Evolutionary conservation across 1,140 invertebrate genomes (phyloP).

Genomic region (Drosophila seguyi): DNA sequence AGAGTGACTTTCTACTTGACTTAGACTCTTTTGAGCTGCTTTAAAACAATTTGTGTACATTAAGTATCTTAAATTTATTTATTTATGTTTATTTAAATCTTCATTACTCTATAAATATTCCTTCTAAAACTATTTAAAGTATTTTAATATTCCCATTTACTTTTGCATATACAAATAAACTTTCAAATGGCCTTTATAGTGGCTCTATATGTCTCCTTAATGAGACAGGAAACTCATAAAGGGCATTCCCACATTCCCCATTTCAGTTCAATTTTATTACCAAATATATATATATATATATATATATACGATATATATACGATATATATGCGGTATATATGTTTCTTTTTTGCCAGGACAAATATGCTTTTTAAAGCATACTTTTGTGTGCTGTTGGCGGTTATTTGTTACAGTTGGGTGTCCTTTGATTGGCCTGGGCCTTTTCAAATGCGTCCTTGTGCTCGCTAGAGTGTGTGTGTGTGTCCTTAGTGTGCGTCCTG

Average conservation of each 20-base stretch:
- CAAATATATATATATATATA: conserved; percentile 8
- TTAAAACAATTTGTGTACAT: no score
- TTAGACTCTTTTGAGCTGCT: background rate
- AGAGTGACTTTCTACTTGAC: background rate
- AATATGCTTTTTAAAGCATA: conserved; percentile 67
- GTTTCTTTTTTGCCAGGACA: conserved; percentile 9
- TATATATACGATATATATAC: background rate
- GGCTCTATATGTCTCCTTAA: background rate
- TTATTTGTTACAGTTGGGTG: conserved; percentile 67
- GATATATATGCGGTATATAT: background rate
- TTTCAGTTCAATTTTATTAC: conserved; percentile 28
- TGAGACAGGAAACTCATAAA: conserved; percentile 8
- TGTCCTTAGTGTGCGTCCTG: background rate
- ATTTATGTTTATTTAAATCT: background rate
- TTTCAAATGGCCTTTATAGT: background rate
- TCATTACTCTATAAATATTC: no score
- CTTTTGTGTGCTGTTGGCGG: conserved; percentile 47
- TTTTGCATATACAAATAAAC: background rate
- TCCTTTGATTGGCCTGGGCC: conserved; percentile 63
- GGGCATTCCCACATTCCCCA: conserved; percentile 22
- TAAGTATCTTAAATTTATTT: no score
- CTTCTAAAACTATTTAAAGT: background rate
- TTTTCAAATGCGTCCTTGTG: conserved; percentile 50
- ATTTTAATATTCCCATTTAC: background rate
- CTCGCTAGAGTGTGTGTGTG: background rate